Base-by-base conservation (phyloP, 30 jellyfish, hydroid and myxozoan species). In the Cassiopea andromeda region DNA sequence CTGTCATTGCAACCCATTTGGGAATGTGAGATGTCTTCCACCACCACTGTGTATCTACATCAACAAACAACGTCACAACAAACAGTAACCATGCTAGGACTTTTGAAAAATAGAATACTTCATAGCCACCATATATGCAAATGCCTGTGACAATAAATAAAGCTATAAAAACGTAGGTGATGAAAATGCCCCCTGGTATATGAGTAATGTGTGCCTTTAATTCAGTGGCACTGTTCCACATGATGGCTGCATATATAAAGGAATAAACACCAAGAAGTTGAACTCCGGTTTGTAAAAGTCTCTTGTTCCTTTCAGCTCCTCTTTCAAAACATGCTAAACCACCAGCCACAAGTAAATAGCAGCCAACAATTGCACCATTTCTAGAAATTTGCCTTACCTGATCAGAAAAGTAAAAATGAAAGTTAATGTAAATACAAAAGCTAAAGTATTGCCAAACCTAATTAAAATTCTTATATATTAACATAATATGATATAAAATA, bases 291-390 rank as follows among this genome's bases (percentile, higher is more conserved):
- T 89, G 85, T 17, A 92, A 73, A 59, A 96, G 93, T 45, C 92
- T 48, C 10, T 77, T 61, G 76, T 78, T 92, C 46, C 85, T 87
- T 48, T 75, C 88, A 67, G 81, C 59, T 7, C 88, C 89, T 67
- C 93, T 90, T 64, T 88, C 91, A 81, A 75, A 82, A 10, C 88
- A 87, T 44, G 97, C 88, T 60, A 92, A 19, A 15, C 98, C 98
- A 18, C 98, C 98, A 38, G 97, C 98, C 18, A 96, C 96, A 98
- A 92, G 90, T 70, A 96, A 80, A 75, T 64, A 96, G 71, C 98
- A 91, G 2, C 99, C 99, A 12, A 92, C 64, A 18, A 85, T 46
- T 4, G 97, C 98, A 48, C 92, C 48, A 48, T 96, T 91, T 57
- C 99, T 80, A 6, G 89, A 80, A 43, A 96, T 46, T 14, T 92